Evolutionary conservation across 2,113 vertebrate genomes (phyloP), one percentile per base, ranked within the genome.

Genomic region (Ameiurus melas): DNA sequence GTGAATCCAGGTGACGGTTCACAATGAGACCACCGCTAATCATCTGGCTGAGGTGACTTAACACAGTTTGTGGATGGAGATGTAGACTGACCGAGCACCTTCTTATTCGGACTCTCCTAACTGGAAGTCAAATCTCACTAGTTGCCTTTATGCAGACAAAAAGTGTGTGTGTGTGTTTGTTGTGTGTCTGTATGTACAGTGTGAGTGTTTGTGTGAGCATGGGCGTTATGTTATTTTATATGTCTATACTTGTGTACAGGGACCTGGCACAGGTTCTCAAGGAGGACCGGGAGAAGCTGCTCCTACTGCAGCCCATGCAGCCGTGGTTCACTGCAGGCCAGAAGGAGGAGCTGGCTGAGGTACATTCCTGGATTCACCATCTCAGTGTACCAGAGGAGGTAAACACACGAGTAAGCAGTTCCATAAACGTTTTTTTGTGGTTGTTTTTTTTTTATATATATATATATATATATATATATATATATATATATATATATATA

Each of bases 311-410:
- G 30, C 92, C 90, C 58, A 94, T 90, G 68, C 97, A 99, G 94
- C 97, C 97, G 0, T 94, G 93, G 92, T 97, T 98, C 92, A 97
- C 92, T 0, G 93, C 92, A 0, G 92, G 95, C 33, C 97, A 98
- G 89, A 96, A 93, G 91, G 90, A 95, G 90, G 97, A 98, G 94
- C 96, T 98, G 36, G 95, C 95, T 2, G 91, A 94, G 51, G 96
- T 96, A 75, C 96, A 96, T 47, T 89, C 96, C 0, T 98, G 97
- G 97, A 95, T 97, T 85, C 92, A 92, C 43, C 95, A 93, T 84
- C 95, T 90, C 85, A 91, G 89, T 0, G 30, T 97, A 30, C 96
- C 97, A 0, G 93, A 90, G 85, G 96, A 96, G 51, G 94, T 96
- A 36, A 92, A 95, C 92, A 93, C 93, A 88, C 95, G 95, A 62